Percentiles rank a stretch among this genome's conserved stretches.
Conservation (phyloP, 2,113 vertebrate genomes). For the Rhinoptilus africanus region DNA sequence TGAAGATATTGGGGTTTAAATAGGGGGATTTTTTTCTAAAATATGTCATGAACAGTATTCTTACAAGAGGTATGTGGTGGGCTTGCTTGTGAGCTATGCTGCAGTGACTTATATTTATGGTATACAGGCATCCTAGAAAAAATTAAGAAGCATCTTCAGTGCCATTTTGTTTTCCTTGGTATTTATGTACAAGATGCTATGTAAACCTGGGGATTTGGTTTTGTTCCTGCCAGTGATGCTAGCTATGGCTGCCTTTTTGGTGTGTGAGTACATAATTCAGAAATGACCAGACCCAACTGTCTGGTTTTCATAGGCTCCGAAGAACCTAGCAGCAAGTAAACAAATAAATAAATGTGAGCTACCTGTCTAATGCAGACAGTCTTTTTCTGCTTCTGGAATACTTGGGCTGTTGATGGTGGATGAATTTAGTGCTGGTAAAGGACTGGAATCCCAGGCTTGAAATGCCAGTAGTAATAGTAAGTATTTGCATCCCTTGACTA, state of each 20-base stretch:
- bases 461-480: accelerated
- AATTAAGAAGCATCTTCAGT: neutral
- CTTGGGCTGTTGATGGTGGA: neutral
- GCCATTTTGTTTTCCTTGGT: neutral
- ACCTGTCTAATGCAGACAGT: neutral
- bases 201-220: neutral
- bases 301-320: neutral
- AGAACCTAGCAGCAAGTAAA: neutral
- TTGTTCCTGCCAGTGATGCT: neutral
- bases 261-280: neutral
- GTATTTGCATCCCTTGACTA: neutral
- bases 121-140: neutral
- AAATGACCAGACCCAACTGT: neutral
- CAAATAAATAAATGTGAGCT: neutral
- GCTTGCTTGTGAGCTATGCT: neutral
- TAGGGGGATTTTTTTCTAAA: accelerated
- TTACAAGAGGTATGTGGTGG: neutral
- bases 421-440: neutral
- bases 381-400: neutral
- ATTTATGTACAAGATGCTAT: neutral
- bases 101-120: neutral
- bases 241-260: neutral
- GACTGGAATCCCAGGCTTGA: neutral
- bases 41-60: accelerated
- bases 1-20: neutral